Evolutionary conservation across 2,113 vertebrate species (phyloP).

Genomic region (Pterocles gutturalis): DNA sequence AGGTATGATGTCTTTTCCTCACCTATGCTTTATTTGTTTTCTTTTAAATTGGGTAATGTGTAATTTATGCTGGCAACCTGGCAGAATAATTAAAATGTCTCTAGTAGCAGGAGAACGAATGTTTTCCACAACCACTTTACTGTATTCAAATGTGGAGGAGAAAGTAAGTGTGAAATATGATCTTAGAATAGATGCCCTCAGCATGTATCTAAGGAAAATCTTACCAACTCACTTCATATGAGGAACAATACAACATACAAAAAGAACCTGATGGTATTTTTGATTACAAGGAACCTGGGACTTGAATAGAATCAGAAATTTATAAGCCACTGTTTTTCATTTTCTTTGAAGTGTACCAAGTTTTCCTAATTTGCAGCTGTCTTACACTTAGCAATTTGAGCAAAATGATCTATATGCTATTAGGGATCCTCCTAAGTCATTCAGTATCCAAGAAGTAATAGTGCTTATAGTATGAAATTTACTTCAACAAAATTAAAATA

Average conservation of each 20-base stretch:
- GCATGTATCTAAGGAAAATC: neutral
- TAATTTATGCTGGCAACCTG: neutral
- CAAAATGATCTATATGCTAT: neutral
- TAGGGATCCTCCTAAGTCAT: neutral
- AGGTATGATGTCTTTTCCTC: slow-evolving; percentile 82
- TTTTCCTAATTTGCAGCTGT: neutral
- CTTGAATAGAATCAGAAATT: neutral
- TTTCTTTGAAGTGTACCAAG: neutral
- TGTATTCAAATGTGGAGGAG: neutral
- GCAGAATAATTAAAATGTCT: slow-evolving; percentile 2
- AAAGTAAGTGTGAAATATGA: slow-evolving; percentile 12
- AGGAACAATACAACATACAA: neutral
- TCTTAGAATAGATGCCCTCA: neutral
- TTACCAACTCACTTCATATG: neutral
- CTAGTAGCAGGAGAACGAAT: neutral
- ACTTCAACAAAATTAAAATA: neutral
- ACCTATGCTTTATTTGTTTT: neutral
- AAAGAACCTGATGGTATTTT: neutral
- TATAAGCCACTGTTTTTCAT: neutral
- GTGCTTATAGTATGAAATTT: neutral
- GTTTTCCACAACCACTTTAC: neutral
- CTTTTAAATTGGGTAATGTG: neutral
- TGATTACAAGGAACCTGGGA: neutral
- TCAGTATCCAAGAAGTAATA: neutral
- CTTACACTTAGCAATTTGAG: neutral